A percentile compares a stretch with the other conserved stretches of the same genome.
Conservation (phyloP, 2,113 vertebrate species). For the Stictonetta naevosa region DNA sequence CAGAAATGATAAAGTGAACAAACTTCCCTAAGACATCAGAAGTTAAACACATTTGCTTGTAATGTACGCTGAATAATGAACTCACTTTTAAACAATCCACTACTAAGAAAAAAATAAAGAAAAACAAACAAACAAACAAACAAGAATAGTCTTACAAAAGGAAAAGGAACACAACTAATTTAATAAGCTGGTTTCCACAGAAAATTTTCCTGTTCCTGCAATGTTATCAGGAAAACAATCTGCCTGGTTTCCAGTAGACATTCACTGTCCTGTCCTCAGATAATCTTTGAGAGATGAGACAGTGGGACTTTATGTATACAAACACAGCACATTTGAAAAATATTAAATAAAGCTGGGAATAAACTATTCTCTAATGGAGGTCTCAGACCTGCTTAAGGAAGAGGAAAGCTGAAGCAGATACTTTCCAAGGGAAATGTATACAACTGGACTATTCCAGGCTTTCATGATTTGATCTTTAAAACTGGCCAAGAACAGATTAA, state of each 20-base stretch:
- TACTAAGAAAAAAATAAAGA: background rate
- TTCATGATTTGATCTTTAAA: conserved; percentile 29
- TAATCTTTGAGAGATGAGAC: conserved; percentile 21
- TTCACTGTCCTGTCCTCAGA: background rate
- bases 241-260: background rate
- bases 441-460: background rate
- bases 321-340: background rate
- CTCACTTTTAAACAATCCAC: background rate
- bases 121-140: background rate
- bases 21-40: background rate
- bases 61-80: background rate
- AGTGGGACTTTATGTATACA: background rate
- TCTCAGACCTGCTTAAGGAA: background rate
- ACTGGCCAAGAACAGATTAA: conserved; percentile 2
- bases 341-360: conserved; percentile 18
- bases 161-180: background rate
- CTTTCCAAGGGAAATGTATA: background rate
- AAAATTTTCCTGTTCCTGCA: background rate
- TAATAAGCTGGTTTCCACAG: background rate
- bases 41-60: background rate
- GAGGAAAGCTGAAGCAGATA: background rate
- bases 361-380: background rate
- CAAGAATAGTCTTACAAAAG: background rate
- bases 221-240: background rate
- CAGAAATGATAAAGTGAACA: background rate